phyloP scores from a whole-genome alignment of 1,140 invertebrate species.

The Panagrolaimus sp. region DNA sequence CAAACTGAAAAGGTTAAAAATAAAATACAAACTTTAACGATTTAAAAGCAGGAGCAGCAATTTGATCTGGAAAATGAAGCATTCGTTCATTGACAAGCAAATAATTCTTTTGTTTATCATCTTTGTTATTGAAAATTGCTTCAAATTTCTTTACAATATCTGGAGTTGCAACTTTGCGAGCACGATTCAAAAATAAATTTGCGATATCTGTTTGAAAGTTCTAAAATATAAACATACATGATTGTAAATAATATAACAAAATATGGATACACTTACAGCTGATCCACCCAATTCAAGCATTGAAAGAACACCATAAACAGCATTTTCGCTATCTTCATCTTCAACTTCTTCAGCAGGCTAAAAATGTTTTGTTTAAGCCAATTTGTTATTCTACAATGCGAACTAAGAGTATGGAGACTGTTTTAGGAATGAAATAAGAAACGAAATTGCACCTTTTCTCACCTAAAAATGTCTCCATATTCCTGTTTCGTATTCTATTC shows the following conservation, averaged over 20 bases:
- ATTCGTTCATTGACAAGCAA: constrained; percentile 43
- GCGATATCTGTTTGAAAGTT: constrained; percentile 28
- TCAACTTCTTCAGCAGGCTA: constrained; percentile 36
- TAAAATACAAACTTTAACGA: constrained; percentile 21
- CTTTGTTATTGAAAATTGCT: constrained; percentile 18
- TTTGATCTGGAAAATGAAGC: constrained; percentile 47
- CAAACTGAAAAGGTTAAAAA: constrained; percentile 14
- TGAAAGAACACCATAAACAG: constrained; percentile 44
- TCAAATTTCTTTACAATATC: constrained; percentile 31
- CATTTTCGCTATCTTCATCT: constrained; percentile 39
- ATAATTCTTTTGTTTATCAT: constrained; percentile 8
- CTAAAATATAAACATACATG: constrained; percentile 21
- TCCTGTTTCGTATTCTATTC: not conserved
- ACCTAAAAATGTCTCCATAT: not conserved
- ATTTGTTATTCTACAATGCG: not conserved
- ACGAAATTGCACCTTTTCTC: too few species aligned
- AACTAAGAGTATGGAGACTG: too few species aligned
- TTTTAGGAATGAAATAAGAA: too few species aligned
- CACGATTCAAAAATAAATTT: constrained; percentile 36
- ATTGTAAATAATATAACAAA: constrained; percentile 18
- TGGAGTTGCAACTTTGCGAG: constrained; percentile 29
- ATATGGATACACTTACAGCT: constrained; percentile 26
- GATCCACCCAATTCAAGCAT: constrained; percentile 26
- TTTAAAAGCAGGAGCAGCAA: constrained; percentile 42
- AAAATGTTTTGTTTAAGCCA: not conserved